Evolutionary conservation across 2,888 invertebrate genomes (phyloP).

Genomic region (Serrognathus titanus): DNA sequence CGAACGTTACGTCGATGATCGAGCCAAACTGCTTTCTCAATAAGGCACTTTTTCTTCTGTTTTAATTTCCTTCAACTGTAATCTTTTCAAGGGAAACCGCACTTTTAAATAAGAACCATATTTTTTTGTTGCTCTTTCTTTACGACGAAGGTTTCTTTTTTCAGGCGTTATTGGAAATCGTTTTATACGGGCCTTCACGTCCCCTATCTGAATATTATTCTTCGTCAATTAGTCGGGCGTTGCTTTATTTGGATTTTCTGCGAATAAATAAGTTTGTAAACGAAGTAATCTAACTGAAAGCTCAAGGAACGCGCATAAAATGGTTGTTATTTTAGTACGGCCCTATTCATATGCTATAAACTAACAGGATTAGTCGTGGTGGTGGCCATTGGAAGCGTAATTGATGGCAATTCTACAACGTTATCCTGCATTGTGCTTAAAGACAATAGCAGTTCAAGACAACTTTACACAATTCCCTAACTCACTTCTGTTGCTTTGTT

Average conservation of each 20-base stretch:
- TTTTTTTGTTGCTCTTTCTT: background rate
- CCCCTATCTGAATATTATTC: too few species aligned
- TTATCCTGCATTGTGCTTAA: conserved; percentile 10
- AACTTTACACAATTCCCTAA: conserved; percentile 12
- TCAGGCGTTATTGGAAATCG: background rate
- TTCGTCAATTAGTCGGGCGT: too few species aligned
- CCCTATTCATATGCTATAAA: conserved; percentile 3
- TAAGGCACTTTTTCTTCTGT: background rate
- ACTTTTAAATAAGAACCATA: background rate
- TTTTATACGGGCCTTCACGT: too few species aligned
- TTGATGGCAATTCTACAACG: conserved; percentile 13
- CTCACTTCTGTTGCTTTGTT: too few species aligned
- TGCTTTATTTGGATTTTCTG: too few species aligned
- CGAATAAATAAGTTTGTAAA: too few species aligned
- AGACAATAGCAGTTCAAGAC: conserved; percentile 12
- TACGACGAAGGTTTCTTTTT: background rate
- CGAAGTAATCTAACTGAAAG: too few species aligned
- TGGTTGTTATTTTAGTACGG: too few species aligned
- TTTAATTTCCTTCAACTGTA: background rate
- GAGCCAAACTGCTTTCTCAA: background rate
- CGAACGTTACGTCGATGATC: background rate
- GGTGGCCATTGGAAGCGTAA: conserved; percentile 9
- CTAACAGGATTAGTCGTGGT: conserved; percentile 10
- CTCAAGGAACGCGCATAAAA: too few species aligned
- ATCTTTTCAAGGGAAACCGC: background rate